Base-by-base conservation (phyloP, 2,113 vertebrate genomes). In the Sinocyclocheilus grahami region DNA sequence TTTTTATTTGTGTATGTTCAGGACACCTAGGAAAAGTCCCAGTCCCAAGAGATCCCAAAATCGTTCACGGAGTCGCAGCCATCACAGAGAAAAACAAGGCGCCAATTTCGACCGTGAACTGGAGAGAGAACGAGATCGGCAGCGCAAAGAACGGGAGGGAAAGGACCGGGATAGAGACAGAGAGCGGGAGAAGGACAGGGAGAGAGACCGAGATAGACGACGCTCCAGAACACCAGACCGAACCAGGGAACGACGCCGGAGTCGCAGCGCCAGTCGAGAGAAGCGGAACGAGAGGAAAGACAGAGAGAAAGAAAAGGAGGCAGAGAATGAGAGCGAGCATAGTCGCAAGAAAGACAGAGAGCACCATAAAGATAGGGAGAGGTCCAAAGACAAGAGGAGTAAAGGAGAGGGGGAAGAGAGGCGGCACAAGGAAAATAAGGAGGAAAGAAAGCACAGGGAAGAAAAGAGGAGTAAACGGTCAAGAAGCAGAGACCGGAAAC, bases 21-120 rank as follows among this genome's bases (percentile, higher is more conserved):
- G 97, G 93, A 97, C 96, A 87, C 97, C 98, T 39, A 96, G 96
- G 72, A 96, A 96, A 87, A 97, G 97, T 0, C 92, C 95, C 1
- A 99, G 95, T 92, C 97, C 98, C 77, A 92, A 95, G 75, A 95
- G 95, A 77, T 99, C 98, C 24, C 97, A 97, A 24, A 96, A 98
- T 90, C 96, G 97, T 87, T 99, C 97, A 5, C 96, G 98, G 91
- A 99, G 97, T 93, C 95, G 95, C 91, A 99, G 98, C 93, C 97
- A 96, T 92, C 97, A 99, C 91, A 95, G 93, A 69, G 97, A 99
- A 20, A 94, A 95, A 37, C 97, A 96, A 0, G 96, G 97, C 16
- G 97, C 96, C 88, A 98, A 96, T 91, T 99, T 99, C 72, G 98
- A 99, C 76, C 95, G 96, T 82, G 98, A 99, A 88, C 93, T 99